phyloP scores from a whole-genome alignment of 1,140 invertebrate species.

The Potamilus streckersoni region DNA sequence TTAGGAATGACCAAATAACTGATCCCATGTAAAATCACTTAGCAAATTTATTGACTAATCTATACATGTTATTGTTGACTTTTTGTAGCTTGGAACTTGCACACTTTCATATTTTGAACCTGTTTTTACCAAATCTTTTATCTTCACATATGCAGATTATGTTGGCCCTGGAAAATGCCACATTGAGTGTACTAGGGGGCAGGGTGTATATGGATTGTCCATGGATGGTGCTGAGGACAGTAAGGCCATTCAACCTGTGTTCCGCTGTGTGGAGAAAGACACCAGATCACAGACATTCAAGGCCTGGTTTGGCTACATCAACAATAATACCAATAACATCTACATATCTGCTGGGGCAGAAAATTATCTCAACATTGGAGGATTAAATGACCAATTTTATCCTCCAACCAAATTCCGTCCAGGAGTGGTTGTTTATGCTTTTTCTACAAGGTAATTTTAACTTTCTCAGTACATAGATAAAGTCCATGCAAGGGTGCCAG shows the following conservation, averaged over 20 bases:
- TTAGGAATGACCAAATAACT: no score
- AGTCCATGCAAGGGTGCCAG: no score
- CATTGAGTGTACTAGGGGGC: slow-evolving; percentile 45
- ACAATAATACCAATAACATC: slow-evolving; percentile 49
- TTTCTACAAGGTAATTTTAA: slow-evolving; percentile 28
- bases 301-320: slow-evolving; percentile 56
- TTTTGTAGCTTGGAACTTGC: no score
- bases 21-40: no score
- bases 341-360: slow-evolving; percentile 44
- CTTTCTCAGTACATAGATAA: neutral
- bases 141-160: slow-evolving; percentile 27
- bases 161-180: slow-evolving; percentile 53
- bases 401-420: slow-evolving; percentile 43
- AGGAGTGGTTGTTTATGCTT: slow-evolving; percentile 36
- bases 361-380: slow-evolving; percentile 32
- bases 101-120: no score
- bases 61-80: no score
- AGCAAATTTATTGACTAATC: no score
- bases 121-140: no score
- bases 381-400: neutral
- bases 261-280: slow-evolving; percentile 38
- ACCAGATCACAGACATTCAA: slow-evolving; percentile 7
- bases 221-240: slow-evolving; percentile 34
- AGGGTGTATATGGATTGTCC: slow-evolving; percentile 45
- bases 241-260: slow-evolving; percentile 32